Evolutionary conservation across 2,113 vertebrate species (phyloP), one percentile per base, ranked within the genome.

Genomic region (Alethe diademata): DNA sequence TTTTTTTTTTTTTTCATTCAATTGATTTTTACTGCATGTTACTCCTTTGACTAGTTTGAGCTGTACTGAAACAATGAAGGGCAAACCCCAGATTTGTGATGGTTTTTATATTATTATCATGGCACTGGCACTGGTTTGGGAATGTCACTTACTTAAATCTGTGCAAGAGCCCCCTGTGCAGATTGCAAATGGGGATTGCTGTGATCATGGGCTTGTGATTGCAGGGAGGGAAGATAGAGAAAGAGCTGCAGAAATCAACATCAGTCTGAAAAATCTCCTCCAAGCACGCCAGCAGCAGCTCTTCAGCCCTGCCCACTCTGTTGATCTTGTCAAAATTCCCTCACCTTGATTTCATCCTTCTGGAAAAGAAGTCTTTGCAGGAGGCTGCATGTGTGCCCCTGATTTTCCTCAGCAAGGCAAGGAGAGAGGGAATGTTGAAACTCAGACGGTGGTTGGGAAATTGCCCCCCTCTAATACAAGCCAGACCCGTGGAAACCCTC

Each of bases 401-500:
- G 69, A 13, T 86, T 95, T 95, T 95, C 78, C 74, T 91, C 92
- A 96, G 90, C 51, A 60, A 90, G 62, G 78, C 83, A 95, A 96
- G 45, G 61, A 88, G 61, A 82, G 42, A 1, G 16, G 58, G 50
- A 94, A 94, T 90, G 65, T 62, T 78, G 92, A 96, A 95, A 73
- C 48, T 87, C 90, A 85, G 67, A 33, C 3, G 7, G 51, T 71
- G 17, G 83, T 90, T 84, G 73, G 80, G 76, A 93, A 90, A 74
- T 82, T 91, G 54, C 40, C 66, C 56, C 76, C n/a, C 16, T 45
- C 9, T 94, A 96, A 97, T 79, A 84, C 61, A 96, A 97, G 78
- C 85, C 96, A 97, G 93, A 91, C 36, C 75, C 0, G 0, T 95
- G 96, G 96, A 97, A 97, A 91, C 31, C 47, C 90, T 96, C 96